Conservation (phyloP, 2,797 vertebrate genomes). For the Melopsittacus undulatus region DNA sequence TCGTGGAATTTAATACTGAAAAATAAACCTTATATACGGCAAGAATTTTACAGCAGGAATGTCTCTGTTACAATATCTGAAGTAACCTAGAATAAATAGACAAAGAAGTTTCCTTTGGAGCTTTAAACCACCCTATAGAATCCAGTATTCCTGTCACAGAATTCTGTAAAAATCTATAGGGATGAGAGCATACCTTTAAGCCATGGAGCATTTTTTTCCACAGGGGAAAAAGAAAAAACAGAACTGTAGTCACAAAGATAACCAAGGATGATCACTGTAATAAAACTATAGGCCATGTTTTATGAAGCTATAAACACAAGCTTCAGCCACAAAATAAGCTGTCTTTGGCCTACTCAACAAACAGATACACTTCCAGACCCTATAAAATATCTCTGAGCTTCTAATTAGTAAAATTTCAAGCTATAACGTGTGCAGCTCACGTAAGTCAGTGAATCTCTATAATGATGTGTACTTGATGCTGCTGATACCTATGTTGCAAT, state of each 20-base stretch:
- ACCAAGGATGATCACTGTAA: not conserved
- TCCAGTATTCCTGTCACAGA: not conserved
- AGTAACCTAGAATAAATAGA: not conserved
- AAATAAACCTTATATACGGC: not conserved
- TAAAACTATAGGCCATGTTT: conserved; percentile 19
- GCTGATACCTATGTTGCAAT: not conserved
- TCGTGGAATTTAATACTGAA: not conserved
- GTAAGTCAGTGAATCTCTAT: not conserved
- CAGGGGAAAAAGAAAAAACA: not conserved
- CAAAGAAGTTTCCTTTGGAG: not conserved
- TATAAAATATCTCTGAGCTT: not conserved
- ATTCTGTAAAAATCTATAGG: not conserved
- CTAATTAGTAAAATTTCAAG: not conserved
- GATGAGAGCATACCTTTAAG: not conserved
- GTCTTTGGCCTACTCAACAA: not conserved
- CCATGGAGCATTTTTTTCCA: not conserved
- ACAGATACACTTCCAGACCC: not conserved
- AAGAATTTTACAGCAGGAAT: not conserved
- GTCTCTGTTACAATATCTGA: not conserved
- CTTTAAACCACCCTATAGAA: not conserved
- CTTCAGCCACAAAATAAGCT: not conserved
- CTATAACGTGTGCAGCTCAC: not conserved
- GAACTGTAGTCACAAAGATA: not conserved
- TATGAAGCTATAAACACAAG: conserved; percentile 12
- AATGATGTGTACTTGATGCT: not conserved